These are phyloP conservation scores for Zoanthus solanderi DNA, from an alignment of 92 coral and sea anemone species.

Conservation along the genomic window DNA sequence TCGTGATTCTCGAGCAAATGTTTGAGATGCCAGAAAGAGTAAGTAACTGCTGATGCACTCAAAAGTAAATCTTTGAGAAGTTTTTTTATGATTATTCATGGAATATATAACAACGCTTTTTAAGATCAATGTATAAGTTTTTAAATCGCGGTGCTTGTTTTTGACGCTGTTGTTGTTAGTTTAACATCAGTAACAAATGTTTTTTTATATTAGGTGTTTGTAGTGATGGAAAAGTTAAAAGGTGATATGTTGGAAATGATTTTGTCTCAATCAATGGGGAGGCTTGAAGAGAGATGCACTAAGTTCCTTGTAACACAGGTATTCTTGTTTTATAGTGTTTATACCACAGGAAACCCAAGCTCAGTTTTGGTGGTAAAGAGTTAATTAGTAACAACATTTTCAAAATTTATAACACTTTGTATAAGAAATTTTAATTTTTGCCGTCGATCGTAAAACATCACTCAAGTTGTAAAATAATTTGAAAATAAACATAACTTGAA, in stretches of 20 bases:
- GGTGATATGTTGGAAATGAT: constrained; percentile 71
- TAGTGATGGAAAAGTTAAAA: constrained; percentile 69
- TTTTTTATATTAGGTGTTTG: constrained; percentile 50
- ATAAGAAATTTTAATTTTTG: too few species aligned
- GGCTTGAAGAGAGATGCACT: constrained; percentile 65
- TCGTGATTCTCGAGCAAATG: constrained; percentile 63
- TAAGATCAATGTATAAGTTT: neutral
- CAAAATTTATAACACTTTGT: too few species aligned
- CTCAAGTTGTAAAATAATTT: too few species aligned
- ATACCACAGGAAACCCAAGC: neutral
- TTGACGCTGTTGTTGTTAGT: too few species aligned
- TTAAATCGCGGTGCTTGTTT: too few species aligned
- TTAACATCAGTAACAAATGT: too few species aligned
- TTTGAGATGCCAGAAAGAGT: constrained; percentile 68
- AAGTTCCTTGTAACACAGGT: constrained; percentile 69
- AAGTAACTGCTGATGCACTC: neutral
- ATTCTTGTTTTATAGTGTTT: neutral
- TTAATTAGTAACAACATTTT: too few species aligned
- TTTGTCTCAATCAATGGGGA: constrained; percentile 60
- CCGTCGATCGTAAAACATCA: too few species aligned
- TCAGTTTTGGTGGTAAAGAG: too few species aligned
- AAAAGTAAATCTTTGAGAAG: neutral
- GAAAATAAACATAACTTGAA: too few species aligned
- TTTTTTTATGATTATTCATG: neutral
- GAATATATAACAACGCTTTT: neutral